Base-by-base conservation (phyloP, 1,140 invertebrate species). In the Parasteatoda tepidariorum region DNA sequence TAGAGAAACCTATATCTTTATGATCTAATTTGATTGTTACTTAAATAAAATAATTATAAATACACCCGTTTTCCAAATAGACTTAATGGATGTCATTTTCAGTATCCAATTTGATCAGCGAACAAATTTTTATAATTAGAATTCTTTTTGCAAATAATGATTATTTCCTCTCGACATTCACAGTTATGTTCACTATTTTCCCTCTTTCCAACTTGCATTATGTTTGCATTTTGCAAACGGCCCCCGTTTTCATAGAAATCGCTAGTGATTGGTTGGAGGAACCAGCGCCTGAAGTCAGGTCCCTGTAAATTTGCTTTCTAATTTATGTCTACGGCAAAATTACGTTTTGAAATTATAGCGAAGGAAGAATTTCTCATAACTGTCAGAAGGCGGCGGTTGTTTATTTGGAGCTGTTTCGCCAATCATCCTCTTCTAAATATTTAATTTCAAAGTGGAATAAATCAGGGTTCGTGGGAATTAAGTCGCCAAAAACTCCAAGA, bases 291-390 rank as follows among this genome's bases (percentile, higher is more conserved):
- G 18, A 55, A 81, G 78, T 57, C 62, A 78, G 75, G 34, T 67
- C 74, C 57, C 38, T 48, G 59, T 26, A 34, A 79, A 67, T 68
- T 79, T 34, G 66, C 66, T 64, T 64, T 57, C 68, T 83, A 83
- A 83, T 83, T 83, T 83, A 83, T 83, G 81, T 83, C 81, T 64
- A 57, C 68, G 59, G 61, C 68, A 83, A 83, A 83, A 83, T 83
- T 83, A 67, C 81, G 70, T 83, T 83, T 83, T 83, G 81, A 83
- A 83, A 83, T 83, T 73, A 83, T 83, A 66, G 70, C 81, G 38
- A 28, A 74, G 68, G 57, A 66, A 83, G 81, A 83, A 83, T 83
- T 83, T 83, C 81, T 83, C 81, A 83, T 83, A 83, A 83, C 81
- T 83, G 81, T 83, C 81, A 71, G 64, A 48, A 3, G 24, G 22